Conservation (phyloP, 2,888 invertebrate species). For the Drosophila leonis region DNA sequence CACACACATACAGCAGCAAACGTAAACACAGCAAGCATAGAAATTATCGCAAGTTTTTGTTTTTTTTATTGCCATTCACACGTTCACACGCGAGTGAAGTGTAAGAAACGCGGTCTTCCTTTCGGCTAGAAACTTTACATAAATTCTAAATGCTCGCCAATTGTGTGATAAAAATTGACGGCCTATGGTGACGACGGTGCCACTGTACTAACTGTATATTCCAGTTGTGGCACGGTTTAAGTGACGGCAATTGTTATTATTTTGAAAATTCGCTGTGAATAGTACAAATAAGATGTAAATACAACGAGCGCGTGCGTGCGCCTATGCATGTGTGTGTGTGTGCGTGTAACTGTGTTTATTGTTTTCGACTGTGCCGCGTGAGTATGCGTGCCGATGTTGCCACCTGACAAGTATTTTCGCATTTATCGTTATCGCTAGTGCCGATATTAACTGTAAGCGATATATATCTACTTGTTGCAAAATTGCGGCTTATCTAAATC, state of each 20-base stretch:
- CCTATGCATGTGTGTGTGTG: background rate
- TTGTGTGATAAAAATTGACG: slow-evolving; percentile 2
- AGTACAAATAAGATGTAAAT: background rate
- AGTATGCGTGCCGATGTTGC: background rate
- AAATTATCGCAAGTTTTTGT: slow-evolving; percentile 33
- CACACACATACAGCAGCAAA: background rate
- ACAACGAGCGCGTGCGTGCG: background rate
- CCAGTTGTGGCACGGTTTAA: background rate
- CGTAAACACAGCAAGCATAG: slow-evolving; percentile 26
- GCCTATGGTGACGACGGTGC: slow-evolving; percentile 6
- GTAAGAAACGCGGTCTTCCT: slow-evolving; percentile 6
- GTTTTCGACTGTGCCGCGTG: background rate
- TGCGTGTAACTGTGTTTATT: background rate
- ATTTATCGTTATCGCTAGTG: slow-evolving; percentile 12
- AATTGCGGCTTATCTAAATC: background rate
- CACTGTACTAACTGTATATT: background rate
- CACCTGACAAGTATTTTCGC: background rate
- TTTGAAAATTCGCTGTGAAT: slow-evolving; percentile 32
- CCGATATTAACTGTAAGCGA: background rate
- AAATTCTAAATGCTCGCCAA: slow-evolving; percentile 22
- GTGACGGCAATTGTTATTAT: background rate
- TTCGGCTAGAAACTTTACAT: slow-evolving; percentile 1
- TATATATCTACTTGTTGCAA: slow-evolving; percentile 4
- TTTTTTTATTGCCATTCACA: slow-evolving; percentile 32
- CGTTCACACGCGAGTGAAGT: slow-evolving; percentile 8